These are phyloP conservation scores for Sitodiplosis mosellana DNA, from an alignment of 1,140 invertebrate genomes.

Conservation along the genomic window DNA sequence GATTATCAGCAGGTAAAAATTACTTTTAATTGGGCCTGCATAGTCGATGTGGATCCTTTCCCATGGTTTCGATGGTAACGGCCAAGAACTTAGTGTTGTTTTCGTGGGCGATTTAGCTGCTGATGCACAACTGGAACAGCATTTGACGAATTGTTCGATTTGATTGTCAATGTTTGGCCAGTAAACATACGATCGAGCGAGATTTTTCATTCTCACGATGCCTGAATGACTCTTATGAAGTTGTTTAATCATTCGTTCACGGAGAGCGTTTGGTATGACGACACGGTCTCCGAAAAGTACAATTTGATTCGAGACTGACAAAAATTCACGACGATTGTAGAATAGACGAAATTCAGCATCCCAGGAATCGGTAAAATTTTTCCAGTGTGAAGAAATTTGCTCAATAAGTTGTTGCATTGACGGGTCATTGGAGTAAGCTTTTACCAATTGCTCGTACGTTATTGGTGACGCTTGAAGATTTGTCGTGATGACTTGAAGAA, in stretches of 20 bases:
- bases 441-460: no score
- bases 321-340: background rate
- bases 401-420: no score
- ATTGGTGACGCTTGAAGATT: no score
- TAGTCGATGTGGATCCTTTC: constrained; percentile 4
- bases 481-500: no score
- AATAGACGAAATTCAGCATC: background rate
- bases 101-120: background rate
- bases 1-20: constrained; percentile 2
- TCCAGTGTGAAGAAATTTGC: no score
- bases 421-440: no score
- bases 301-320: background rate
- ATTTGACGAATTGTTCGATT: constrained; percentile 10
- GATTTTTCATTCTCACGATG: constrained; percentile 13
- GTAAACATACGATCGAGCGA: constrained; percentile 17
- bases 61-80: constrained; percentile 2
- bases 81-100: constrained; percentile 1
- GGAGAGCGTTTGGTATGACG: background rate
- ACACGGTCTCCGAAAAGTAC: background rate
- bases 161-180: constrained; percentile 12
- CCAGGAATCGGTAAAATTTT: background rate
- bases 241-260: constrained; percentile 1
- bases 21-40: constrained; percentile 3
- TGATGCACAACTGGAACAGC: constrained; percentile 5
- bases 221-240: constrained; percentile 15